Conservation (phyloP, 2,797 vertebrate species). For the Semotilus atromaculatus region DNA sequence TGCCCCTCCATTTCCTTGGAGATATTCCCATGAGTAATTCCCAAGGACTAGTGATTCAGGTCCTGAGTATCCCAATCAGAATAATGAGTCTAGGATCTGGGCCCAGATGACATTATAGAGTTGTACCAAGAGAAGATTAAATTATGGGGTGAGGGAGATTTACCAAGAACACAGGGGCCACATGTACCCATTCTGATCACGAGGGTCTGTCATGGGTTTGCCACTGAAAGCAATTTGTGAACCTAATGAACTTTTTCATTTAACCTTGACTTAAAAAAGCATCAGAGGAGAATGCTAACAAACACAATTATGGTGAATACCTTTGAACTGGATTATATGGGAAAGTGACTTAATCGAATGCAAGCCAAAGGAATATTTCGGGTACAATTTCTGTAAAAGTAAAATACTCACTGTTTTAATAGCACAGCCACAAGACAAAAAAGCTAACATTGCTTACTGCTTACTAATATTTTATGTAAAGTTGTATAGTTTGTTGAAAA, state of each 20-base stretch:
- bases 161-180: conserved; percentile 38
- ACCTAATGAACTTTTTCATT: conserved; percentile 40
- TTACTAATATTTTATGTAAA: not conserved
- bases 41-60: conserved; percentile 22
- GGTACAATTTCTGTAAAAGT: not conserved
- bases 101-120: conserved; percentile 52
- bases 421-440: not conserved
- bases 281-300: not conserved
- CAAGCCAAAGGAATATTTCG: not conserved
- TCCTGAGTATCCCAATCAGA: conserved; percentile 25
- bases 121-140: conserved; percentile 51
- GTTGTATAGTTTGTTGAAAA: no score
- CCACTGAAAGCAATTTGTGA: conserved; percentile 46
- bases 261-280: conserved; percentile 22
- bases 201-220: conserved; percentile 40
- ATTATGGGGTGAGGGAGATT: conserved; percentile 52
- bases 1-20: conserved; percentile 16
- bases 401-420: not conserved
- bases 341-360: conserved; percentile 1
- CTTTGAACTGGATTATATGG: not conserved
- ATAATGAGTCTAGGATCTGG: conserved; percentile 43
- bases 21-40: conserved; percentile 27
- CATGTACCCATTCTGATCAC: conserved; percentile 48
- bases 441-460: no score
- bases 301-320: not conserved